Evolutionary conservation across 2,113 vertebrate species (phyloP).

Genomic region (Chamaetylas fuelleborni): DNA sequence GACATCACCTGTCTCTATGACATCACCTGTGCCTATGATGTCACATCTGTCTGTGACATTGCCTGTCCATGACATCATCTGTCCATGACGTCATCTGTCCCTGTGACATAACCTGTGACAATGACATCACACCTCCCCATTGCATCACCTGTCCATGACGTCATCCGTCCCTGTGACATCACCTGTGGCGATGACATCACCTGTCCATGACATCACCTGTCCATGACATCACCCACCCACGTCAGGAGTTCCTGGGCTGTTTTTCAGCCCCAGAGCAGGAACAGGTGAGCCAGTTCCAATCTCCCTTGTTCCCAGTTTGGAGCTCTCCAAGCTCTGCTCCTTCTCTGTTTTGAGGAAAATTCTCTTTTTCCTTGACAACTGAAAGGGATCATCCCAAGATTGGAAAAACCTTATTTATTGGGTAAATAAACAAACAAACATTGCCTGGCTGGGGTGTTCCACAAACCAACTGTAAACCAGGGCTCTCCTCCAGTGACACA

Average conservation of each 20-base stretch:
- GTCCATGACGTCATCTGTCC: background rate
- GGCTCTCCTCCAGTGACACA: accelerated
- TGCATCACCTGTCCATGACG: background rate
- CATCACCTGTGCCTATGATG: too few species aligned
- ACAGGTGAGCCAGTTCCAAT: accelerated
- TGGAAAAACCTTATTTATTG: too few species aligned
- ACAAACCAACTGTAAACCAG: background rate
- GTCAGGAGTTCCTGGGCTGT: accelerated
- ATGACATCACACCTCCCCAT: too few species aligned
- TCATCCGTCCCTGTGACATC: background rate
- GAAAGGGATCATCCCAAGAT: accelerated
- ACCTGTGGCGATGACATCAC: background rate
- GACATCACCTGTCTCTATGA: too few species aligned
- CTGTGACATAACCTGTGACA: too few species aligned
- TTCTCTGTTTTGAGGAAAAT: background rate
- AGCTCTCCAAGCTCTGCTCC: background rate
- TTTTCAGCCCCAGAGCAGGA: background rate
- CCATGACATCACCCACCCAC: background rate
- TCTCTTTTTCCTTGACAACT: background rate
- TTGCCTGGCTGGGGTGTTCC: background rate
- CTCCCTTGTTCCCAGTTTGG: background rate
- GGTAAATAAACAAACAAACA: background rate
- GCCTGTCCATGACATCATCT: too few species aligned
- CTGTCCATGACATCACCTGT: background rate
- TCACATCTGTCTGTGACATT: background rate